These are phyloP conservation scores for Chalcis sispes DNA, from an alignment of 2,888 invertebrate species.

Conservation along the genomic window DNA sequence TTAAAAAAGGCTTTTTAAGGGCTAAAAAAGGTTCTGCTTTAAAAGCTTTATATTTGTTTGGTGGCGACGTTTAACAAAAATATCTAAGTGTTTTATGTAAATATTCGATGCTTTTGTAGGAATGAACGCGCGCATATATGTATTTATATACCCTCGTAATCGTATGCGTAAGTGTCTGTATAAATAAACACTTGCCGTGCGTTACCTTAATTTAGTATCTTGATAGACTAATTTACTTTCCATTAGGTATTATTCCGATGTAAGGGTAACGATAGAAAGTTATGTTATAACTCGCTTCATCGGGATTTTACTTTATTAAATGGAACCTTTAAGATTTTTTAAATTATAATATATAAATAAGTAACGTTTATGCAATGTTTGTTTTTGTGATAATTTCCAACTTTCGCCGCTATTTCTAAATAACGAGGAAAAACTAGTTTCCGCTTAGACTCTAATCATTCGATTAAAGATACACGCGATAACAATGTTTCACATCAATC, in stretches of 20 bases:
- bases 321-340: slow-evolving; percentile 28
- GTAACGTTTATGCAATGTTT: slow-evolving; percentile 29
- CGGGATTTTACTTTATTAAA: slow-evolving; percentile 24
- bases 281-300: slow-evolving; percentile 28
- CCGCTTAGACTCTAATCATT: slow-evolving; percentile 4
- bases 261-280: slow-evolving; percentile 21
- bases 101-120: too few relatives aligned
- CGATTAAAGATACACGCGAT: background rate
- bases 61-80: too few relatives aligned
- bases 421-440: slow-evolving; percentile 7
- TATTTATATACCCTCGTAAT: too few relatives aligned
- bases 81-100: too few relatives aligned
- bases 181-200: too few relatives aligned
- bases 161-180: too few relatives aligned
- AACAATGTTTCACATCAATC: slow-evolving; percentile 19
- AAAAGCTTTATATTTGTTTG: too few relatives aligned
- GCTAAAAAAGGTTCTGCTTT: too few relatives aligned
- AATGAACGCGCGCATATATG: too few relatives aligned
- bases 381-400: slow-evolving; percentile 8
- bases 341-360: slow-evolving; percentile 22
- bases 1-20: too few relatives aligned
- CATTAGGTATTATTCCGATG: slow-evolving; percentile 38
- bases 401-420: background rate
- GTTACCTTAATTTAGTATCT: too few relatives aligned
- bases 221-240: slow-evolving; percentile 23